phyloP scores from a whole-genome alignment of 2,888 invertebrate genomes.

The Coecobrya sp. region DNA sequence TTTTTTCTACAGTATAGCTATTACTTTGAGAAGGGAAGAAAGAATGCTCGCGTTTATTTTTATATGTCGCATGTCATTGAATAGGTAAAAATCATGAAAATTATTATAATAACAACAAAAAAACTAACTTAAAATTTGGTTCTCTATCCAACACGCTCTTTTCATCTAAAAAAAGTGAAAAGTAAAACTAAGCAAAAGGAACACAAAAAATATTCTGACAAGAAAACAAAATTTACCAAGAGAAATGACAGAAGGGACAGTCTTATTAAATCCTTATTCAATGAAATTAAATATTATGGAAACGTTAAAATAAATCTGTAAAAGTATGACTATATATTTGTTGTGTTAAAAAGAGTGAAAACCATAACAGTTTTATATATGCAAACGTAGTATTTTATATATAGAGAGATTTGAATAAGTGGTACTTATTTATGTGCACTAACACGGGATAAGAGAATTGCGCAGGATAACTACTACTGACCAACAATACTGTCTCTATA shows the following conservation, averaged over 20 bases:
- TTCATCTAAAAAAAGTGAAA: background rate
- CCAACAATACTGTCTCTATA: conserved; percentile 55
- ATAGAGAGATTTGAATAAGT: background rate
- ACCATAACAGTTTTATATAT: background rate
- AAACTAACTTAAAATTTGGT: conserved; percentile 9
- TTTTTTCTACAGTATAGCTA: too few relatives aligned
- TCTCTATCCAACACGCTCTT: conserved; percentile 33
- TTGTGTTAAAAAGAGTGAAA: background rate
- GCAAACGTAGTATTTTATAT: background rate
- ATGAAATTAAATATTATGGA: background rate
- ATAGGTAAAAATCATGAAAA: background rate
- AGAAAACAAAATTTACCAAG: background rate
- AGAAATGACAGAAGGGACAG: conserved; percentile 38
- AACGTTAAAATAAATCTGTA: background rate
- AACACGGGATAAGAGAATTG: conserved; percentile 50
- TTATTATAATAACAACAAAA: background rate
- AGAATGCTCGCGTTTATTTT: background rate
- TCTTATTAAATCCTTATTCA: conserved; percentile 28
- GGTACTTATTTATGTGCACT: conserved; percentile 37
- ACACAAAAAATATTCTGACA: background rate
- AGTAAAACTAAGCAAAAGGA: background rate
- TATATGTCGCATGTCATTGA: background rate
- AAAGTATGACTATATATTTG: background rate
- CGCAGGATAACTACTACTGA: conserved; percentile 62
- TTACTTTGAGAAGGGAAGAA: background rate